Evolutionary conservation across 1,140 invertebrate species (phyloP).

Genomic region (Leptestheria dahalacensis): DNA sequence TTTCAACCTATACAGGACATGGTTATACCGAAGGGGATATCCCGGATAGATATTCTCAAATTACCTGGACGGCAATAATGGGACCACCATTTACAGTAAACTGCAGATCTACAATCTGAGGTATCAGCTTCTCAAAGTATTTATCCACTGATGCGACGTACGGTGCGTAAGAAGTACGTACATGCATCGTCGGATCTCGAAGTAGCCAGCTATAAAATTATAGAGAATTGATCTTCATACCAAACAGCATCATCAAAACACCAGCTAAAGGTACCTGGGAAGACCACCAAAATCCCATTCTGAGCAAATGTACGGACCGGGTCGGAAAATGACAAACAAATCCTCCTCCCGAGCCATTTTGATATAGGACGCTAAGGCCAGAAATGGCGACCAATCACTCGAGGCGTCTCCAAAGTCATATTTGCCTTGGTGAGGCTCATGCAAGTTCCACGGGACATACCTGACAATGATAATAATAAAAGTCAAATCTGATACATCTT

Average conservation of each 20-base stretch:
- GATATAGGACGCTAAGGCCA: constrained; percentile 22
- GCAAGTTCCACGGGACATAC: constrained; percentile 39
- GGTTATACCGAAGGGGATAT: background rate
- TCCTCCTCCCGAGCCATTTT: constrained; percentile 27
- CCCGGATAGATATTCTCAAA: background rate
- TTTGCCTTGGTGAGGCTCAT: constrained; percentile 31
- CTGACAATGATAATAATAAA: constrained; percentile 20
- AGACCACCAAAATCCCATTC: constrained; percentile 33
- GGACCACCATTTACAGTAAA: constrained; percentile 18
- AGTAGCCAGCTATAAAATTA: constrained; percentile 29
- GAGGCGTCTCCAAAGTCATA: constrained; percentile 26
- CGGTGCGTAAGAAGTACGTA: constrained; percentile 29
- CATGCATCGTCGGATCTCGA: constrained; percentile 29
- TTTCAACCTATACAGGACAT: constrained; percentile 30
- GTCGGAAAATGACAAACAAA: constrained; percentile 28
- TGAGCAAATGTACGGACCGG: constrained; percentile 32
- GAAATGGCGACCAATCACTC: constrained; percentile 20
- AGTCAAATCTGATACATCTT: constrained; percentile 16
- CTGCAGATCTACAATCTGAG: constrained; percentile 27
- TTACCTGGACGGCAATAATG: constrained; percentile 19
- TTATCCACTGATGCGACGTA: constrained; percentile 26
- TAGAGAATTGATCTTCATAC: background rate
- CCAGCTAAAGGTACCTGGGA: constrained; percentile 18
- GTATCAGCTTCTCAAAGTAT: constrained; percentile 28
- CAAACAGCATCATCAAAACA: background rate